phyloP scores from a whole-genome alignment of 2,888 invertebrate genomes.

The Rhaphigaster nebulosa region DNA sequence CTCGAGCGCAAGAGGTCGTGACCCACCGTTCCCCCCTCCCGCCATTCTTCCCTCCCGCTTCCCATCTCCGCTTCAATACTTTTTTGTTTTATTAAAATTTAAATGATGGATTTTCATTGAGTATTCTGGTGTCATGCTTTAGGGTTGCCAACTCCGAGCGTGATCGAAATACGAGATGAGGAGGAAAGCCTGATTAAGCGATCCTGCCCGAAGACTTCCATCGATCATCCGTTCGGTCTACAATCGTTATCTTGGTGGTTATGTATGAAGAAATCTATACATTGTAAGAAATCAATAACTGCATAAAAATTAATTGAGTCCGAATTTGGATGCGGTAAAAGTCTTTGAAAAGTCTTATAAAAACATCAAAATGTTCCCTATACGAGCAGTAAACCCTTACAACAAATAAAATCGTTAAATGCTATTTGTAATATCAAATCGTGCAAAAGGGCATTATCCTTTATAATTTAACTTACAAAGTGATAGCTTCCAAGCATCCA shows the following conservation, averaged over 20 bases:
- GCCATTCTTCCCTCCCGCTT: neutral
- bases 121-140: neutral
- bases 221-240: neutral
- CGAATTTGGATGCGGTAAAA: no score
- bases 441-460: no score
- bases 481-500: no score
- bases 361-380: no score
- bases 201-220: neutral
- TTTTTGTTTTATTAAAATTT: constrained; percentile 19
- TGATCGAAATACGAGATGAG: constrained; percentile 24
- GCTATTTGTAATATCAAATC: no score
- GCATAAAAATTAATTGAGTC: no score
- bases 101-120: constrained; percentile 32
- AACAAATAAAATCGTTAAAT: no score
- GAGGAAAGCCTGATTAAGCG: neutral
- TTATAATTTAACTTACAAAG: no score
- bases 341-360: no score
- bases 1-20: neutral
- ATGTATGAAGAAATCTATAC: neutral
- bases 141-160: neutral
- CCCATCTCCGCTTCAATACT: constrained; percentile 2
- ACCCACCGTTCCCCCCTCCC: neutral
- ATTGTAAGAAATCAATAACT: neutral
- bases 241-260: neutral
- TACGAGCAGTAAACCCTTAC: no score